Base-by-base conservation (phyloP, 2,888 invertebrate genomes). In the Pediacus dermestoides region DNA sequence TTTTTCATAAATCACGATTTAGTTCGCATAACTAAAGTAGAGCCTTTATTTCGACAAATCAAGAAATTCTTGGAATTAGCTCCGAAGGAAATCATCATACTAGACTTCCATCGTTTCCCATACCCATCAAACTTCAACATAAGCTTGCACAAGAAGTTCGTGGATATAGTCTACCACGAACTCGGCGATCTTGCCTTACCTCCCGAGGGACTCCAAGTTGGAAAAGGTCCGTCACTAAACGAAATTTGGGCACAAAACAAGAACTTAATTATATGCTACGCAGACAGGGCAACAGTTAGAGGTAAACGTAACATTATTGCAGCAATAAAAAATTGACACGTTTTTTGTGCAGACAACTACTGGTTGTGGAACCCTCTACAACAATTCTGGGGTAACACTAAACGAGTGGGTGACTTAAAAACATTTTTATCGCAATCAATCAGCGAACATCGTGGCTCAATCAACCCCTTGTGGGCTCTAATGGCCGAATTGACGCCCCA, bases 51-150 rank as follows among this genome's bases (percentile, higher is more conserved):
- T n/a, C 74, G 72, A 50, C 81, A 87, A 64, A 77, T 89, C 8
- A 76, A 75, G 52, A 73, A 74, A 26, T 89, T 88, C 66, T 67
- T 85, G 26, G 74, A 79, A 52, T 66, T 71, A 22, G 81, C 88
- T 0, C 79, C 72, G 7, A 72, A 76, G 43, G 88, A 88, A 72
- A 71, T 88, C 16, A 74, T 90, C 6, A 78, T 91, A 43, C 66
- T 91, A 31, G 89, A 91, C 58, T 85, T 91, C 28, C 88, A 89
- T 57, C 80, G 87, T 42, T 88, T 90, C 66, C 88, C 88, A 1
- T 68, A 63, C 45, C 69, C 69, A 0, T 56, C 61, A 1, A 57
- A 58, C 21, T 66, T 66, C 41, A 55, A 60, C 15, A 27, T 46
- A 16, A 52, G 41, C 15, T 44, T 65, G 10, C 81, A 81, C 53